Evolutionary conservation across 2,113 vertebrate species (phyloP).

Genomic region (Cygnus buccinator): DNA sequence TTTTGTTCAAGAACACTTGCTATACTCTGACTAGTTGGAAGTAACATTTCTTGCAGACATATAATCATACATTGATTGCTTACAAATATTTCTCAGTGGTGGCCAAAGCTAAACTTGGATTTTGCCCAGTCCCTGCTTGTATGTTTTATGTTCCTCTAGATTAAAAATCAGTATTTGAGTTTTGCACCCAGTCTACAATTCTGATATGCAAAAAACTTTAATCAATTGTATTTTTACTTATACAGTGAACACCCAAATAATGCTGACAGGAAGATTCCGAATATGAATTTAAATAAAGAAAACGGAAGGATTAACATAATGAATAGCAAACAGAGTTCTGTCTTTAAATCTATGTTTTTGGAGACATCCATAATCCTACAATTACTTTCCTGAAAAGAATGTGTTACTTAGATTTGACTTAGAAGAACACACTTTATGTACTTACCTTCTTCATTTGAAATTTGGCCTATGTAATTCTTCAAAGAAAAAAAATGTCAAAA

Average conservation of each 20-base stretch:
- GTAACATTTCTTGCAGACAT: not conserved
- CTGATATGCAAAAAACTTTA: not conserved
- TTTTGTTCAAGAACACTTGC: not conserved
- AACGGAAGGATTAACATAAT: slow-evolving; percentile 32
- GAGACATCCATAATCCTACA: not conserved
- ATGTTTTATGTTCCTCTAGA: not conserved
- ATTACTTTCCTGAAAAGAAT: not conserved
- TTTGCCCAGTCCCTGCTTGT: not conserved
- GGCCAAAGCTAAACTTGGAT: not conserved
- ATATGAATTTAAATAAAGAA: not conserved
- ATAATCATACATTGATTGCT: not conserved
- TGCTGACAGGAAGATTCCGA: not conserved
- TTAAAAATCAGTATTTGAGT: slow-evolving; percentile 10
- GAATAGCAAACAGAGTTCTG: not conserved
- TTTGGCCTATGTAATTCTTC: not conserved
- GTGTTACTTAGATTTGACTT: not conserved
- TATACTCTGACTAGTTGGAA: not conserved
- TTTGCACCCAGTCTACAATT: not conserved
- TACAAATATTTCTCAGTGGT: not conserved
- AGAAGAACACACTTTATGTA: not conserved
- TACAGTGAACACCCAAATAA: not conserved
- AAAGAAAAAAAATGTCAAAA: not conserved
- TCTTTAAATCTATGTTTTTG: not conserved
- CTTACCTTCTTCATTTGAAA: not conserved
- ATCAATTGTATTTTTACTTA: not conserved